A percentile compares a stretch with the other conserved stretches of the same genome.
Evolutionary conservation across 2,888 invertebrate species (phyloP).

Genomic region (Brachyopa scutellaris): DNA sequence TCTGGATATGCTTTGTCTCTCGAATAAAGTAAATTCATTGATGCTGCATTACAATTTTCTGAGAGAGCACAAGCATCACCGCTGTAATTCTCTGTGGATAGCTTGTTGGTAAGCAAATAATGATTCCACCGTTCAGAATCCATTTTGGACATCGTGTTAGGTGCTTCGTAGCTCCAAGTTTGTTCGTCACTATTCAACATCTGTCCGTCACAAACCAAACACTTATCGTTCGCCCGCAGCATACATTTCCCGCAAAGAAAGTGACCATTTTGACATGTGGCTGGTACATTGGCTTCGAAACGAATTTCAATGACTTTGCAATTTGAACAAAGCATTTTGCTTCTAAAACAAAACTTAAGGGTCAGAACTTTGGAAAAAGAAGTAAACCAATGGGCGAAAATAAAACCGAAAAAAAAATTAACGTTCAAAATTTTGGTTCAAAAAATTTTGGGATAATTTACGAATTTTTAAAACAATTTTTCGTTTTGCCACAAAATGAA

Average conservation of each 20-base stretch:
- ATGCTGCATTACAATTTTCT: not conserved
- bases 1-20: not conserved
- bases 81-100: not conserved
- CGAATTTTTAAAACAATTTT: too few relatives aligned
- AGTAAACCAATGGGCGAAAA: too few relatives aligned
- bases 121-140: not conserved
- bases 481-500: too few relatives aligned
- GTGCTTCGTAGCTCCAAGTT: not conserved
- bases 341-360: too few relatives aligned
- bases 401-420: too few relatives aligned
- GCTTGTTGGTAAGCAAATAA: not conserved
- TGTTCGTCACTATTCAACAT: not conserved
- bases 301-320: conserved; percentile 6
- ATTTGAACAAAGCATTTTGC: conserved; percentile 27
- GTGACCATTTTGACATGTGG: not conserved
- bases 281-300: not conserved
- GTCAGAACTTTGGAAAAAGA: too few relatives aligned
- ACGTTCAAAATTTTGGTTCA: too few relatives aligned
- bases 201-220: not conserved
- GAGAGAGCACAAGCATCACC: not conserved
- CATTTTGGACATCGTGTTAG: not conserved
- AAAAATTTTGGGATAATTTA: too few relatives aligned
- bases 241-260: conserved; percentile 2
- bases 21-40: conserved; percentile 9
- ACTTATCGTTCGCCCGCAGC: not conserved